Evolutionary conservation across 2,888 invertebrate species (phyloP).

Genomic region (Eilema caniola): DNA sequence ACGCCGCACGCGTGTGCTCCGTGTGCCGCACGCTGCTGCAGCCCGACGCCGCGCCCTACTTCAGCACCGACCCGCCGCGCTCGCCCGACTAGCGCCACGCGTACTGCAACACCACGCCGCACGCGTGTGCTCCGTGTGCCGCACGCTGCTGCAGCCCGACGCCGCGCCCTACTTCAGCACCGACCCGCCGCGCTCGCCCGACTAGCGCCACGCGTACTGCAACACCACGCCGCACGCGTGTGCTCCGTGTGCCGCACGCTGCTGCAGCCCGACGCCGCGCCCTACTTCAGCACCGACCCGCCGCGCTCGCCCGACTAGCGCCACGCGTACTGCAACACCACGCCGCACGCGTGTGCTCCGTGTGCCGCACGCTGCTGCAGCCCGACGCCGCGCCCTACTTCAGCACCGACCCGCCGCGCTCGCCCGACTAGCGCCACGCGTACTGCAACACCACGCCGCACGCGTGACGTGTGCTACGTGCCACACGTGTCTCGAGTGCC

Average conservation of each 20-base stretch:
- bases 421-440: conserved; percentile 86
- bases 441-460: conserved; percentile 89
- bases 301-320: conserved; percentile 86
- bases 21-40: conserved; percentile 99
- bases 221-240: no score
- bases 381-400: no score
- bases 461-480: conserved; percentile 91
- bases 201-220: no score
- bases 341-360: no score
- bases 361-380: conserved; percentile 81
- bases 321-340: no score
- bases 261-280: conserved; percentile 95
- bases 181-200: conserved; percentile 86
- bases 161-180: conserved; percentile 97
- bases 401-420: conserved; percentile 90
- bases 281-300: conserved; percentile 95
- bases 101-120: no score
- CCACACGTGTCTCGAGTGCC: conserved; percentile 87
- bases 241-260: conserved; percentile 99
- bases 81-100: conserved; percentile 79
- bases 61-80: conserved; percentile 92
- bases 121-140: conserved; percentile 83
- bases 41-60: conserved; percentile 96
- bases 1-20: conserved; percentile 91
- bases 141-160: conserved; percentile 94